Evolutionary conservation across 1,140 invertebrate genomes (phyloP).

Genomic region (Triops longicaudatus): DNA sequence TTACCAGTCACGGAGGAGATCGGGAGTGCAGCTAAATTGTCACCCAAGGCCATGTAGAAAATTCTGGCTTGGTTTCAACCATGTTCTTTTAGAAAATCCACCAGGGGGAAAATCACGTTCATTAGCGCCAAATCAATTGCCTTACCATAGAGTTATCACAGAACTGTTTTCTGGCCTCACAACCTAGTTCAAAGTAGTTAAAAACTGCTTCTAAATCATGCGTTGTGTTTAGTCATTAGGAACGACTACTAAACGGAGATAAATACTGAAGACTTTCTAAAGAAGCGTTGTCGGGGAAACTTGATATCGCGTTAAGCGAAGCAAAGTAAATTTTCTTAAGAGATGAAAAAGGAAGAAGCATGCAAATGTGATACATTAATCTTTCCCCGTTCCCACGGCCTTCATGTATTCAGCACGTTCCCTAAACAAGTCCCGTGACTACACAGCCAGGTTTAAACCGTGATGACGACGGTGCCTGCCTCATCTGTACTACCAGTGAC

Average conservation of each 20-base stretch:
- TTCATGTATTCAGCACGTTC: neutral
- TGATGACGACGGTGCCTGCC: neutral
- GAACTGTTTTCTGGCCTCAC: neutral
- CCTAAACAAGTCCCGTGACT: neutral
- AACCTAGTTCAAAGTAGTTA: neutral
- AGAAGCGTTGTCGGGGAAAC: too few relatives aligned
- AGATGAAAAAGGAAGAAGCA: neutral
- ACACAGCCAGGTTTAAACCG: neutral
- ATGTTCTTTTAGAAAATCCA: neutral
- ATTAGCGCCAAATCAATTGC: neutral
- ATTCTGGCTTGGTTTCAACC: neutral
- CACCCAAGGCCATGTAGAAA: neutral
- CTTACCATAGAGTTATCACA: neutral
- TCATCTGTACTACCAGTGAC: neutral
- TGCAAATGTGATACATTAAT: neutral
- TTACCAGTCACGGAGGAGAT: neutral
- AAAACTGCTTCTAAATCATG: too few relatives aligned
- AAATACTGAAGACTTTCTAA: too few relatives aligned
- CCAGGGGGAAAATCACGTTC: neutral
- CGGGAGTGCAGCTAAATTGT: neutral
- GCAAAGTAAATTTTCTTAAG: too few relatives aligned
- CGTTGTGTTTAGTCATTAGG: too few relatives aligned
- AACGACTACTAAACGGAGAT: too few relatives aligned
- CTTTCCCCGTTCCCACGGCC: neutral
- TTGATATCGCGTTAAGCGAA: too few relatives aligned